Evolutionary conservation across 2,113 vertebrate genomes (phyloP), one percentile per base, ranked within the genome.

Genomic region (Sinocyclocheilus anophthalmus): DNA sequence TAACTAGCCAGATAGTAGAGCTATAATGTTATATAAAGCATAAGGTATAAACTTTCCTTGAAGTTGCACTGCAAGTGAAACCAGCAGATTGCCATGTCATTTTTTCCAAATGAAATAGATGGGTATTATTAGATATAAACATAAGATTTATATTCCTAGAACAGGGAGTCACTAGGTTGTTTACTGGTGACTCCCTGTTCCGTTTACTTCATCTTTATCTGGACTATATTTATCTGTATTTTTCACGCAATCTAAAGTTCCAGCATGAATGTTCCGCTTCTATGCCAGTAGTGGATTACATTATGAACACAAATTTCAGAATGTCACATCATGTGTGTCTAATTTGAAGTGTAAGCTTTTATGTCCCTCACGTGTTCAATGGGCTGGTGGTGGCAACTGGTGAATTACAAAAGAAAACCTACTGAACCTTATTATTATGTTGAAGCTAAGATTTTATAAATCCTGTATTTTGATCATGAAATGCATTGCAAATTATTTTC

Each of bases 291-390:
- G 22, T n/a, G 72, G 22, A 45, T 79, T 33, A 73, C 11, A 85
- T 79, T 84, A 48, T 48, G 10, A 48, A 48, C 2, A 69, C 75
- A 14, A 76, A 50, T 48, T 48, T 48, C 45, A 48, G 50, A 75
- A 45, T 5, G 37, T 70, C 14, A 70, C 30, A 1, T 70, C 33
- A 12, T 48, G 45, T 48, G 45, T 48, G 45, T 48, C 45, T 48
- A 48, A 75, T 75, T 42, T 24, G n/a, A 45, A 76, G 22, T 75
- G 42, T 48, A 45, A 6, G 22, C 18, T 39, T 72, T 73, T 39
- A 37, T 57, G 53, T 22, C 8, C 10, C 87, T 91, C 90, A 92
- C 77, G 79, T 91, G 89, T 89, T 84, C 88, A 81, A 88, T 83
- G 76, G 76, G 70, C 89, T 88, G 65, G 88, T 84, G 45, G 53